Evolutionary conservation across 2,797 vertebrate genomes (phyloP).

Genomic region (Gallinago stenura): DNA sequence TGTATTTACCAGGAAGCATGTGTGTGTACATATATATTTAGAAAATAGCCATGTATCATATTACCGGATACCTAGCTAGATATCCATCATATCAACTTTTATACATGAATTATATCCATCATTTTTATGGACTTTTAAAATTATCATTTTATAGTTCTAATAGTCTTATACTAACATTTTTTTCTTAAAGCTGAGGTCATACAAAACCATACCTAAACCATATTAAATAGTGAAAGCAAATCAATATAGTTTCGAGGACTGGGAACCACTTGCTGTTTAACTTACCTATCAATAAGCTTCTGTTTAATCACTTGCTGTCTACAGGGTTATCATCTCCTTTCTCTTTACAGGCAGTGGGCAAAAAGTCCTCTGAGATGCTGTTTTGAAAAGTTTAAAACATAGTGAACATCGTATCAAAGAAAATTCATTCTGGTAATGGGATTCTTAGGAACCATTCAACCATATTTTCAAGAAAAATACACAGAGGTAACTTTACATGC

Average conservation of each 20-base stretch:
- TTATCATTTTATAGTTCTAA: neutral
- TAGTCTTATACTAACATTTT: neutral
- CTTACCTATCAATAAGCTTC: slow-evolving; percentile 18
- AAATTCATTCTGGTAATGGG: neutral
- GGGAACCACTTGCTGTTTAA: neutral
- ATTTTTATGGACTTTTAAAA: neutral
- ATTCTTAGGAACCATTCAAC: neutral
- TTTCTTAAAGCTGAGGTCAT: neutral
- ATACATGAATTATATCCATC: neutral
- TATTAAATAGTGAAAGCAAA: slow-evolving; percentile 1
- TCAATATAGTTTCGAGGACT: neutral
- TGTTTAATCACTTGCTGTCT: slow-evolving; percentile 41
- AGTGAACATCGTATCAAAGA: neutral
- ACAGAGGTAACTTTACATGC: neutral
- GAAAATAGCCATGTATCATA: neutral
- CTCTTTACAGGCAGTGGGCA: slow-evolving; percentile 6
- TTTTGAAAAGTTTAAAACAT: neutral
- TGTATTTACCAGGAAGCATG: neutral
- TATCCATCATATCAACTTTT: neutral
- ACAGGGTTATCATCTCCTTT: slow-evolving; percentile 23
- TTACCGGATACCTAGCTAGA: neutral
- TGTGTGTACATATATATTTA: neutral
- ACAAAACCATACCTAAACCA: neutral
- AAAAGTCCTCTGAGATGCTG: neutral
- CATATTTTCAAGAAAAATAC: neutral